Percentiles rank a stretch among this genome's conserved stretches.
phyloP scores from a whole-genome alignment of 2,888 invertebrate species.

The Keiferia lycopersicella region DNA sequence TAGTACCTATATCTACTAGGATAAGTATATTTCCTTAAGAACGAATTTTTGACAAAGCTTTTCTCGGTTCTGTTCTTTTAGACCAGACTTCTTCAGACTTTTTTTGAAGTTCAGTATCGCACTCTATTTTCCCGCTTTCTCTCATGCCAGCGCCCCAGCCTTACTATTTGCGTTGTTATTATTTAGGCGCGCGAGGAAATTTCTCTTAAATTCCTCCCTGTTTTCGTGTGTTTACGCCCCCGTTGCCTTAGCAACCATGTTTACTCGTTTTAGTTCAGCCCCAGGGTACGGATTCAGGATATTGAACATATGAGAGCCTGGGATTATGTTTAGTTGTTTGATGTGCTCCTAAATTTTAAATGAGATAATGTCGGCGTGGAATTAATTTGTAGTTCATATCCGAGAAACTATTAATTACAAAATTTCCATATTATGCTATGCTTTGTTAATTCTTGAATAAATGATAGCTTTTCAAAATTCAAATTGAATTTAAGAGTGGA shows the following conservation, averaged over 20 bases:
- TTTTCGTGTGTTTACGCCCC: conserved; percentile 45
- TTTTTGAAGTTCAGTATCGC: no score
- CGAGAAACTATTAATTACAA: background rate
- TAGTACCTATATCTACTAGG: no score
- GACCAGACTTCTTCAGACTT: no score
- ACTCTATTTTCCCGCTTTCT: conserved; percentile 1
- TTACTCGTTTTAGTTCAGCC: conserved; percentile 37
- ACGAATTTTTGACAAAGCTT: no score
- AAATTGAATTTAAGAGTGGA: no score
- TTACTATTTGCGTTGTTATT: conserved; percentile 39
- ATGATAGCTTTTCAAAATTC: no score
- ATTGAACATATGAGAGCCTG: conserved; percentile 1
- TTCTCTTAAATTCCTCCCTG: conserved; percentile 37
- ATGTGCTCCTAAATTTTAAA: conserved; percentile 2
- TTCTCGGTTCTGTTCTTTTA: no score
- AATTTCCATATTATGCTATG: no score
- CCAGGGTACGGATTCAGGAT: conserved; percentile 18
- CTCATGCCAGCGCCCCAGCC: background rate
- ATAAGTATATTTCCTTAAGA: no score
- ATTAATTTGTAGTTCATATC: conserved; percentile 4
- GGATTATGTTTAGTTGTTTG: conserved; percentile 18
- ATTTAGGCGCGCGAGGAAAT: conserved; percentile 42
- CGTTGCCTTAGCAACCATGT: conserved; percentile 49
- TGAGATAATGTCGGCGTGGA: background rate
- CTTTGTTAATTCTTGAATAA: no score